A percentile compares a stretch with the other conserved stretches of the same genome.
phyloP scores from a whole-genome alignment of 2,888 invertebrate genomes.

The Phaedon cochleariae region DNA sequence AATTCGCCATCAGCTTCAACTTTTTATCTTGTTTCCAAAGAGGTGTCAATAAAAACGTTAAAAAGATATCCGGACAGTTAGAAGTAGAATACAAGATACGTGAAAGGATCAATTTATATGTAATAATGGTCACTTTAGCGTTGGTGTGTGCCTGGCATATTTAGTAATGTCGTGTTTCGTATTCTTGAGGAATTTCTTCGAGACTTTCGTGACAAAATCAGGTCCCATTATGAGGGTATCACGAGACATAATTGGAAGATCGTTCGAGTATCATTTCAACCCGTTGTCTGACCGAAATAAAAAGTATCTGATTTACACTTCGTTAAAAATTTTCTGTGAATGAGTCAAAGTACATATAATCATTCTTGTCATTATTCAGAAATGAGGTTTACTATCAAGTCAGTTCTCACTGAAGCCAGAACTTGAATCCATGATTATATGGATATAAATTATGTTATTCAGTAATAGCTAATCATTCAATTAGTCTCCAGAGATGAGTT shows the following conservation, averaged over 20 bases:
- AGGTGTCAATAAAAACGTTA: slow-evolving; percentile 48
- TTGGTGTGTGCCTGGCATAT: slow-evolving; percentile 53
- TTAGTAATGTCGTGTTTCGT: slow-evolving; percentile 6
- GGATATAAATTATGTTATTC: no score
- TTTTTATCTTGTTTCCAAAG: slow-evolving; percentile 46
- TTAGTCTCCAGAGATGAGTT: no score
- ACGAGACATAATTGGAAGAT: not conserved
- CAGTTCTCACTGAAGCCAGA: no score
- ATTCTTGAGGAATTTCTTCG: not conserved
- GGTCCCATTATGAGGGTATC: not conserved
- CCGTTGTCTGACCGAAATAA: not conserved
- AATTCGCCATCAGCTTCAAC: slow-evolving; percentile 41
- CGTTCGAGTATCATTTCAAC: not conserved
- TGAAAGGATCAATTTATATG: slow-evolving; percentile 57
- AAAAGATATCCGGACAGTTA: slow-evolving; percentile 43
- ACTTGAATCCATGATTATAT: no score
- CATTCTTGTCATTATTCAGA: no score
- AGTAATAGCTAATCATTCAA: no score
- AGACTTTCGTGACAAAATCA: not conserved
- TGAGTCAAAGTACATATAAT: no score
- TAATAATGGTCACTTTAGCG: slow-evolving; percentile 58
- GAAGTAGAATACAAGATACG: slow-evolving; percentile 45
- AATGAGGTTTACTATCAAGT: no score
- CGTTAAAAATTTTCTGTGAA: no score
- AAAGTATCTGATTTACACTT: not conserved